Conservation (phyloP, 2,888 invertebrate genomes). For the Herminia tarsipennalis region DNA sequence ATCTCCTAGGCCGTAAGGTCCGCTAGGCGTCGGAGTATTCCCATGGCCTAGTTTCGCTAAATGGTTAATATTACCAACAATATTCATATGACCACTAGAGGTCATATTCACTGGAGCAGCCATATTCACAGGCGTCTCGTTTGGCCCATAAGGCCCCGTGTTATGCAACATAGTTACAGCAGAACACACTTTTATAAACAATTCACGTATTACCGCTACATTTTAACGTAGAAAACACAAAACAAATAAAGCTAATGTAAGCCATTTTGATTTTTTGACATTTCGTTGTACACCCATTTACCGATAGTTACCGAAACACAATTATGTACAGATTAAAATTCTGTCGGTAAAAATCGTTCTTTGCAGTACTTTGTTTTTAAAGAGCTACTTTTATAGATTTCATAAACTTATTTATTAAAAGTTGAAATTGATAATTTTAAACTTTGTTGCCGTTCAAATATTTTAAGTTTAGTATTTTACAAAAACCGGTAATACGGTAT, state of each 20-base stretch:
- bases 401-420: too few species aligned
- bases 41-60: slow-evolving; percentile 61
- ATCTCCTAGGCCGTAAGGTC: slow-evolving; percentile 59
- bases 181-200: slow-evolving; percentile 21
- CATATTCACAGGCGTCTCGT: slow-evolving; percentile 66
- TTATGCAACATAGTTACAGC: slow-evolving; percentile 70
- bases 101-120: slow-evolving; percentile 63
- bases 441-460: too few species aligned
- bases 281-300: slow-evolving; percentile 38
- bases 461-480: too few species aligned
- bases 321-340: slow-evolving; percentile 12
- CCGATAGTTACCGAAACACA: slow-evolving; percentile 16
- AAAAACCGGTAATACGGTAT: too few species aligned
- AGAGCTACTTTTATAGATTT: too few species aligned
- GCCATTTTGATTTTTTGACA: slow-evolving; percentile 71
- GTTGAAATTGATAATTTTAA: too few species aligned
- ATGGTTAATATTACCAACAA: slow-evolving; percentile 65
- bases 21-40: slow-evolving; percentile 44
- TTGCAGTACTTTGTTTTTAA: neutral
- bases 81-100: slow-evolving; percentile 54
- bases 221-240: slow-evolving; percentile 48
- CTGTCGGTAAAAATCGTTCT: neutral
- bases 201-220: slow-evolving; percentile 42
- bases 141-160: slow-evolving; percentile 69
- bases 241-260: slow-evolving; percentile 64